Conservation (phyloP, 2,113 vertebrate genomes). For the Chloebia gouldiae region DNA sequence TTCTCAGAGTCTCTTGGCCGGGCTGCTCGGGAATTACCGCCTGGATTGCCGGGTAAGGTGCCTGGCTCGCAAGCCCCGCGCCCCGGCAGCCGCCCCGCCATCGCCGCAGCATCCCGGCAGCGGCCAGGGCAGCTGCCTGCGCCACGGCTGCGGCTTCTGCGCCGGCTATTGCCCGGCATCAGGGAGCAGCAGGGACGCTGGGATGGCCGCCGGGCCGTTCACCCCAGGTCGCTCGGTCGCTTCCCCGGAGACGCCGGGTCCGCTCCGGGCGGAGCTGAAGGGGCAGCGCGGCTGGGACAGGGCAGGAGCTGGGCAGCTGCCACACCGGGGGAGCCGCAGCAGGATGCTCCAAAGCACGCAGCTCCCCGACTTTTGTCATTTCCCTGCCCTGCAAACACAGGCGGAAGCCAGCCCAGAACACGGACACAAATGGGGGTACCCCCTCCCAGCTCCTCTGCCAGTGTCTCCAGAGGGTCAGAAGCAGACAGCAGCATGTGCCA, state of each 20-base stretch:
- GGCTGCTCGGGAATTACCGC: neutral
- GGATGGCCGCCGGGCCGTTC: rapidly evolving
- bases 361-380: neutral
- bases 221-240: rapidly evolving
- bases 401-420: neutral
- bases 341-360: neutral
- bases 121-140: neutral
- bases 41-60: neutral
- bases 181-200: rapidly evolving
- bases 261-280: neutral
- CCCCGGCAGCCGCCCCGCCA: neutral
- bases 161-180: neutral
- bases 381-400: neutral
- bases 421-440: neutral
- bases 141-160: neutral
- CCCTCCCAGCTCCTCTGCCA: neutral
- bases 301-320: rapidly evolving
- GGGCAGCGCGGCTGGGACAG: neutral
- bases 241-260: rapidly evolving
- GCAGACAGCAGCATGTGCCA: rapidly evolving
- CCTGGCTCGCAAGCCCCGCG: neutral
- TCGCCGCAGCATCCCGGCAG: neutral
- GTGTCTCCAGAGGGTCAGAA: neutral
- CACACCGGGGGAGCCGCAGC: neutral
- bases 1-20: constrained; percentile 1